A percentile compares a stretch with the other conserved stretches of the same genome.
Evolutionary conservation across 1,140 invertebrate species (phyloP).

Genomic region (Microplitis mediator): DNA sequence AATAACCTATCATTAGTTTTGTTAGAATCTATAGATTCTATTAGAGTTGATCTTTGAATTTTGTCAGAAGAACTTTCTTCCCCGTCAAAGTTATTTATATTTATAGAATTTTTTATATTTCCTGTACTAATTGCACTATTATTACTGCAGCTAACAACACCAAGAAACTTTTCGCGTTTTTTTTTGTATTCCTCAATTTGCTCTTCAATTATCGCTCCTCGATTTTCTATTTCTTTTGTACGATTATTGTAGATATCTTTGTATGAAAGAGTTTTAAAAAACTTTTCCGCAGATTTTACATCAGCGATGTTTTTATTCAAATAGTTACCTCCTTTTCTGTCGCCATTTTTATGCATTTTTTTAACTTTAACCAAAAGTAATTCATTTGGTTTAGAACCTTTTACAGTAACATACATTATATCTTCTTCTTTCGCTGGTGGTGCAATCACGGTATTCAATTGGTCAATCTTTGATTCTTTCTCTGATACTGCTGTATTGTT

Average conservation of each 20-base stretch:
- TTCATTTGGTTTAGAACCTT: constrained; percentile 57
- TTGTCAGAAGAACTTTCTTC: constrained; percentile 11
- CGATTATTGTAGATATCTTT: constrained; percentile 42
- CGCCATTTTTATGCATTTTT: constrained; percentile 55
- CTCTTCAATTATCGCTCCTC: constrained; percentile 54
- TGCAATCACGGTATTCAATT: constrained; percentile 39
- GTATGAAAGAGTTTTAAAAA: constrained; percentile 45
- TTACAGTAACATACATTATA: constrained; percentile 60
- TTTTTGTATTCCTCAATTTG: constrained; percentile 61
- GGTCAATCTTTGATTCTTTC: constrained; percentile 44
- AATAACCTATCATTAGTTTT: background rate
- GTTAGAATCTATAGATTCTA: background rate
- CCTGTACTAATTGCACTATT: constrained; percentile 18
- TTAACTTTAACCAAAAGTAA: constrained; percentile 58
- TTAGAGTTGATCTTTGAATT: background rate
- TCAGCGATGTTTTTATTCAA: constrained; percentile 39
- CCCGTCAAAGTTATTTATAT: background rate
- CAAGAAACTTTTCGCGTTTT: constrained; percentile 55
- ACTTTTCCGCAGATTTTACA: constrained; percentile 45
- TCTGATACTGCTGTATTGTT: background rate
- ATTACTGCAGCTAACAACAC: constrained; percentile 26
- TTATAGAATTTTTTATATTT: background rate
- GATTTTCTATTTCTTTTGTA: constrained; percentile 36
- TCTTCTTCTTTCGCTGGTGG: constrained; percentile 46
- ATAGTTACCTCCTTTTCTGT: constrained; percentile 47